Base-by-base conservation (phyloP, 2,113 vertebrate species). In the Channa maculata region DNA sequence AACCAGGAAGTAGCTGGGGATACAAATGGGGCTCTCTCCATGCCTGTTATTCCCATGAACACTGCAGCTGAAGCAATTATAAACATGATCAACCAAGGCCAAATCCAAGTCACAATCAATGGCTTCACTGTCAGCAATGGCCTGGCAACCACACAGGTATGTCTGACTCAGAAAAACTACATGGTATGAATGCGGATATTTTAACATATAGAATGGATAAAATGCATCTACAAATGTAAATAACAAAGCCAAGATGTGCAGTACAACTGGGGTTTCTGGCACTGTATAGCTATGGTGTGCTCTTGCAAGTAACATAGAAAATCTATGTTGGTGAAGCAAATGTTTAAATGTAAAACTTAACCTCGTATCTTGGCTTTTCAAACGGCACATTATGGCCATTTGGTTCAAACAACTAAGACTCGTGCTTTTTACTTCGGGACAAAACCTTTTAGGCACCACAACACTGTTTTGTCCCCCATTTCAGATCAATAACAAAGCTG, bases 41-140 rank as follows among this genome's bases (percentile, higher is more conserved):
- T 99, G 98, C 98, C 98, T 0, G 96, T 99, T 37, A 99, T 99
- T 92, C 98, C 98, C 1, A 99, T 99, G 98, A 99, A 99, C 93
- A 98, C 97, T 2, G 98, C 98, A 73, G 98, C 98, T 51, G 98
- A 99, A 92, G 98, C 98, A 57, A 96, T 99, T 61, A 99, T 99
- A 69, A 98, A 99, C 88, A 99, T 99, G 98, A 99, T 99, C 82
- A 99, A 99, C 77, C 96, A 97, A 84, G 98, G 98, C 41, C 98
- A 99, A 88, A 99, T 99, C 84, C 98, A 99, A 75, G 98, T 99
- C 89, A 99, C 96, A 67, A 99, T 99, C 89, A 99, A 99, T 48
- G 95, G 96, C 80, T 99, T 99, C 87, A 98, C 95, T 58, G 97
- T 99, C 92, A 99, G 98, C 91, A 99, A 99, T 68, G 98, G 98